These are phyloP conservation scores for Diadophis punctatus DNA, from an alignment of 2,113 vertebrate species.

Conservation along the genomic window DNA sequence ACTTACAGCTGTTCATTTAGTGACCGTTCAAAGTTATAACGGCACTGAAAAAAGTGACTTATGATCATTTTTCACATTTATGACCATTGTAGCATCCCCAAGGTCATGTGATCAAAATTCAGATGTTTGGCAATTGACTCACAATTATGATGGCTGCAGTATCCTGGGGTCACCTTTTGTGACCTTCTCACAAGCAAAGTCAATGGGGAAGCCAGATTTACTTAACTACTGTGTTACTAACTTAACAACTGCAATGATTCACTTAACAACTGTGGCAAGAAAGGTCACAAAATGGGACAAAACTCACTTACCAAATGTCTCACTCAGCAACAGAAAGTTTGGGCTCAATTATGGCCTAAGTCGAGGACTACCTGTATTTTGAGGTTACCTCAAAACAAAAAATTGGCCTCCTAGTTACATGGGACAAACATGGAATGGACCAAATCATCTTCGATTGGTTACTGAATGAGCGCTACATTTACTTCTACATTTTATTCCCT, in stretches of 20 bases:
- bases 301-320: neutral
- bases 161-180: neutral
- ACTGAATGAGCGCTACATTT: neutral
- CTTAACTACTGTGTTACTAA: neutral
- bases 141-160: neutral
- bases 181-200: neutral
- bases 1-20: neutral
- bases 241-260: neutral
- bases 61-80: neutral
- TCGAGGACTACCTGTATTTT: neutral
- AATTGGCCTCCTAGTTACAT: neutral
- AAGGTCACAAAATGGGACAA: neutral
- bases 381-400: neutral
- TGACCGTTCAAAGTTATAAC: neutral
- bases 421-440: neutral
- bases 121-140: neutral
- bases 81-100: neutral
- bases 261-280: neutral
- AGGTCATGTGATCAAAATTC: neutral
- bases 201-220: neutral
- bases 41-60: neutral
- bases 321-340: neutral
- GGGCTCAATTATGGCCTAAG: neutral
- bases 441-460: neutral
- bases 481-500: neutral